These are phyloP conservation scores for Nesospiza acunhae DNA, from an alignment of 2,113 vertebrate species.

Conservation along the genomic window DNA sequence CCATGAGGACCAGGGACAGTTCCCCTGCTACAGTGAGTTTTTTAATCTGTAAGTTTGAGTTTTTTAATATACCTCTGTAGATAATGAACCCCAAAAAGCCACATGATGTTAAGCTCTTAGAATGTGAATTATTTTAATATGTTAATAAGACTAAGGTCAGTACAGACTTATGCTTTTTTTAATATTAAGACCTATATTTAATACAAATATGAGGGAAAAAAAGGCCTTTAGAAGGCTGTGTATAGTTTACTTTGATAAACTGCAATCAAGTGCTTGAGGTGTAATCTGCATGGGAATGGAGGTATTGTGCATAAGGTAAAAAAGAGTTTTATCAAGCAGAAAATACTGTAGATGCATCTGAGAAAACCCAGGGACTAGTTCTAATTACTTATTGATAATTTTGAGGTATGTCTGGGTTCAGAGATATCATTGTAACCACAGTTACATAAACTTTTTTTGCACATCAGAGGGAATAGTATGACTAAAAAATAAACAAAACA, in stretches of 20 bases:
- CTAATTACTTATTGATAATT: slow-evolving; percentile 13
- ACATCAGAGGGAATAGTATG: neutral
- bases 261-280: neutral
- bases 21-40: neutral
- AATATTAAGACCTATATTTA: neutral
- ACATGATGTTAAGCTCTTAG: neutral
- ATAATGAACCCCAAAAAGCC: neutral
- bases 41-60: rapidly evolving
- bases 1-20: neutral
- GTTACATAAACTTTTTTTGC: neutral
- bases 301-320: neutral
- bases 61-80: neutral
- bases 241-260: neutral
- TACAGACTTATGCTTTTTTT: neutral
- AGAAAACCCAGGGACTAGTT: neutral
- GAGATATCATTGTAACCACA: neutral
- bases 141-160: neutral
- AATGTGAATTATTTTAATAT: neutral
- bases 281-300: neutral
- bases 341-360: neutral
- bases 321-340: neutral
- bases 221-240: neutral
- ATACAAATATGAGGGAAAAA: neutral
- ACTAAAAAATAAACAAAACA: neutral
- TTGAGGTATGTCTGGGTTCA: neutral